phyloP scores from a whole-genome alignment of 2,113 vertebrate genomes.

The Stigmatopora nigra region DNA sequence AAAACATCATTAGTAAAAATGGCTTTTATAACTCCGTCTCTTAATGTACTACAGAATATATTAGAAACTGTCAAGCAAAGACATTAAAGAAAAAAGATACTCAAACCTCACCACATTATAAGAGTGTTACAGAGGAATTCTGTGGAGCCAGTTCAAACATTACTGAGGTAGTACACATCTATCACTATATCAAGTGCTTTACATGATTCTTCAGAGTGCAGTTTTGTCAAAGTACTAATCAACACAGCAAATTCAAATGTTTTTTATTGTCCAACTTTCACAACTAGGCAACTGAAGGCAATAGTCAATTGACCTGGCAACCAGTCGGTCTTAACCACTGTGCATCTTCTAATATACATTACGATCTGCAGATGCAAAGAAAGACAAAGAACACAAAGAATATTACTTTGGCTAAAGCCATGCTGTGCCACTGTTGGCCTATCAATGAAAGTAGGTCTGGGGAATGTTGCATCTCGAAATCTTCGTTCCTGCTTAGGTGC shows the following conservation, averaged over 20 bases:
- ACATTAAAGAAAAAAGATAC: conserved; percentile 15
- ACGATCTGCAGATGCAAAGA: background rate
- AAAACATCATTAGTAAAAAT: conserved; percentile 52
- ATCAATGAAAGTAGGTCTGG: conserved; percentile 8
- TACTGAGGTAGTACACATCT: conserved; percentile 16
- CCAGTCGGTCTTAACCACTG: background rate
- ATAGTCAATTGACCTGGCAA: conserved; percentile 4
- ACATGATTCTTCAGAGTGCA: conserved; percentile 6
- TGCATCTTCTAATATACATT: background rate
- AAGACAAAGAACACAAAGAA: background rate
- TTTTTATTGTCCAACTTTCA: conserved; percentile 7
- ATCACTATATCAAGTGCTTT: conserved; percentile 13
- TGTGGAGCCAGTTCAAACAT: conserved; percentile 25
- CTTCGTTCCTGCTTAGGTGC: too few relatives aligned
- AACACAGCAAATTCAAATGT: conserved; percentile 7
- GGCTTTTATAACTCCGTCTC: conserved; percentile 25
- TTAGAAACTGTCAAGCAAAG: conserved; percentile 24
- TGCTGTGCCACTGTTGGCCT: background rate
- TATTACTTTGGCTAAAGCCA: background rate
- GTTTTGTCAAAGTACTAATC: background rate
- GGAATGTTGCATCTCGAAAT: conserved; percentile 17
- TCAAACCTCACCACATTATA: conserved; percentile 17
- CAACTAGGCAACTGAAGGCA: conserved; percentile 3
- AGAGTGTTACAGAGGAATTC: conserved; percentile 28
- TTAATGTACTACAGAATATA: conserved; percentile 27